These are phyloP conservation scores for Tinea trinotella DNA, from an alignment of 2,888 invertebrate species.

Conservation along the genomic window DNA sequence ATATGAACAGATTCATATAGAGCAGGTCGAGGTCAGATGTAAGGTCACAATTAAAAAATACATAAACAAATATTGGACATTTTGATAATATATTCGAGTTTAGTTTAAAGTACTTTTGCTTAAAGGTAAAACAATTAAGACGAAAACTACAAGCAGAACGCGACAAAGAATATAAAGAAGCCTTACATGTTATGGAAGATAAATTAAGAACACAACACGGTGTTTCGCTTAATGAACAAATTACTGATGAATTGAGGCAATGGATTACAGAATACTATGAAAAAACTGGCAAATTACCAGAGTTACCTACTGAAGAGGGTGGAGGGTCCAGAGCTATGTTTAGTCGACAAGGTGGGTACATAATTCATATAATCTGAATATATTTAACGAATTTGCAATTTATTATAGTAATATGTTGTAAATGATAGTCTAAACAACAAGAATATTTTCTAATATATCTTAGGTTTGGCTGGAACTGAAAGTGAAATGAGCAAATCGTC, in stretches of 20 bases:
- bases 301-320: slow-evolving; percentile 91
- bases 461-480: slow-evolving; percentile 78
- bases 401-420: not conserved
- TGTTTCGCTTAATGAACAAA: slow-evolving; percentile 85
- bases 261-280: slow-evolving; percentile 90
- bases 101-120: not conserved
- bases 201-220: slow-evolving; percentile 80
- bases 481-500: slow-evolving; percentile 87
- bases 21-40: too few relatives aligned
- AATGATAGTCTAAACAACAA: not conserved
- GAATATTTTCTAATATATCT: not conserved
- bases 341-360: slow-evolving; percentile 76
- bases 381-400: not conserved
- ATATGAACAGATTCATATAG: too few relatives aligned
- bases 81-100: too few relatives aligned
- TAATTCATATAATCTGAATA: not conserved
- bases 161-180: slow-evolving; percentile 78
- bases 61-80: too few relatives aligned
- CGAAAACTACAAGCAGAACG: slow-evolving; percentile 77
- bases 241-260: slow-evolving; percentile 87
- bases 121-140: slow-evolving; percentile 66
- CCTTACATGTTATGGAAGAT: slow-evolving; percentile 74
- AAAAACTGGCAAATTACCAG: slow-evolving; percentile 89
- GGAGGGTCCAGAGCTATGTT: slow-evolving; percentile 91
- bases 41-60: too few relatives aligned